phyloP scores from a whole-genome alignment of 2,113 vertebrate genomes.

The Ranitomeya variabilis region DNA sequence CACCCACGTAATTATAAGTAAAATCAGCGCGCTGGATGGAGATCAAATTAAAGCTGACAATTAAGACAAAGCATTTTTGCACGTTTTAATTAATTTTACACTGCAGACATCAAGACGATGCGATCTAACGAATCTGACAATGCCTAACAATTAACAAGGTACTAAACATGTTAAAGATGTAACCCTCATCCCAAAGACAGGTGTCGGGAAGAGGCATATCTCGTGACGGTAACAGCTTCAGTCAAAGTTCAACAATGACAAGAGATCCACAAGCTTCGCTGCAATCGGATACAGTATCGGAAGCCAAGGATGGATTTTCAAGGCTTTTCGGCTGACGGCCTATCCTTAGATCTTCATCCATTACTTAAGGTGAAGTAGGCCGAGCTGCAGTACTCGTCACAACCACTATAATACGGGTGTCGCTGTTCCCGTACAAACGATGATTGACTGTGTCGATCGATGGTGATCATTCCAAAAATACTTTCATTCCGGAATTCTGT shows the following conservation, averaged over 20 bases:
- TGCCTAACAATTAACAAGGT: slow-evolving; percentile 49
- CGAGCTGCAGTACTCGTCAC: too few species aligned
- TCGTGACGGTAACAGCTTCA: background rate
- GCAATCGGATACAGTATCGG: background rate
- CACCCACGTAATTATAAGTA: slow-evolving; percentile 54
- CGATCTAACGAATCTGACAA: slow-evolving; percentile 44
- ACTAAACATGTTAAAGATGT: background rate
- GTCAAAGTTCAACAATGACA: slow-evolving; percentile 2
- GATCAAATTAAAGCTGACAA: slow-evolving; percentile 53
- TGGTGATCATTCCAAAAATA: too few species aligned
- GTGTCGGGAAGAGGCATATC: slow-evolving; percentile 4
- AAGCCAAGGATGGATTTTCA: background rate
- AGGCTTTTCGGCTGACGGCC: too few species aligned
- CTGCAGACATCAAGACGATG: slow-evolving; percentile 35
- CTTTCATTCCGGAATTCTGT: too few species aligned
- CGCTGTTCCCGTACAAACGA: too few species aligned
- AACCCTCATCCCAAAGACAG: slow-evolving; percentile 20
- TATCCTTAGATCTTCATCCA: too few species aligned
- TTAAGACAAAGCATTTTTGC: slow-evolving; percentile 50
- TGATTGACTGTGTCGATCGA: too few species aligned
- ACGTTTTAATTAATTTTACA: slow-evolving; percentile 61
- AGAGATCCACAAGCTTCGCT: background rate
- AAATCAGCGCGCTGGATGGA: slow-evolving; percentile 59
- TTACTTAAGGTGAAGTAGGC: too few species aligned
- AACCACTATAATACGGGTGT: too few species aligned